Conservation (phyloP, 1,140 invertebrate genomes). For the Hylyphantes graminicola region DNA sequence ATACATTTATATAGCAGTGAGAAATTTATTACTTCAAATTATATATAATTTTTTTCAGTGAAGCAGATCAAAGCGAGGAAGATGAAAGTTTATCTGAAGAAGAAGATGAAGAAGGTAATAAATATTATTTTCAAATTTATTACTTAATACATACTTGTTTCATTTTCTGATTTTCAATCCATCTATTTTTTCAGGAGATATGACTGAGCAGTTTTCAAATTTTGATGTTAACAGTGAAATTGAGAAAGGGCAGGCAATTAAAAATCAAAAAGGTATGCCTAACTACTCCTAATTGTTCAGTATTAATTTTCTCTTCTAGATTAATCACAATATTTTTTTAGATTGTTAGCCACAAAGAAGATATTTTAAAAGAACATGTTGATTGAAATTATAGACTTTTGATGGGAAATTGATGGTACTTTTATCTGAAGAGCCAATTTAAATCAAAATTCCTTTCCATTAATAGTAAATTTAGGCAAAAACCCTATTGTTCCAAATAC, state of each 20-base stretch:
- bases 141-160: background rate
- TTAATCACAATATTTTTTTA: too few species aligned
- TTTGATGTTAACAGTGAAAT: conserved; percentile 74
- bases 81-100: conserved; percentile 58
- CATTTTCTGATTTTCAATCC: background rate
- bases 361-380: too few species aligned
- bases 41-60: conserved; percentile 8
- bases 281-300: background rate
- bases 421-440: too few species aligned
- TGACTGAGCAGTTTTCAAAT: conserved; percentile 63
- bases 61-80: conserved; percentile 55
- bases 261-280: conserved; percentile 73
- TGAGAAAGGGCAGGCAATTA: conserved; percentile 81
- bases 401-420: too few species aligned
- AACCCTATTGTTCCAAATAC: too few species aligned
- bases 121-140: conserved; percentile 64
- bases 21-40: too few species aligned
- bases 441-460: too few species aligned
- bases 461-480: too few species aligned
- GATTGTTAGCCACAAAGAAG: too few species aligned
- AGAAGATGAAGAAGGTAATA: conserved; percentile 66
- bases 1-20: too few species aligned
- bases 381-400: too few species aligned
- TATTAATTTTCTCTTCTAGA: too few species aligned
- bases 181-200: conserved; percentile 30